phyloP scores from a whole-genome alignment of 2,888 invertebrate species.

The Pheosia tremula region DNA sequence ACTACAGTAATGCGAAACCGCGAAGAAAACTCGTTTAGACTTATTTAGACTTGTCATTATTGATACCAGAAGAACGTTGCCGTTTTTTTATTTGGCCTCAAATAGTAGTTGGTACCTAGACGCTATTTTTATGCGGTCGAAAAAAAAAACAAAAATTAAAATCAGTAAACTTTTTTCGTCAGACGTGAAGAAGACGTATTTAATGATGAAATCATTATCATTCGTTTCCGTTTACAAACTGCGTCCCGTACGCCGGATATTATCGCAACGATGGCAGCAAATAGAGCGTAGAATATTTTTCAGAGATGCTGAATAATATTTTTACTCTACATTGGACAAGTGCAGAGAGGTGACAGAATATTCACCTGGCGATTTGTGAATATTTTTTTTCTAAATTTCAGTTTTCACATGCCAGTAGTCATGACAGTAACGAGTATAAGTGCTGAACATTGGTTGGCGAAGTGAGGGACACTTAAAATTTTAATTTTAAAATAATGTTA shows the following conservation, averaged over 20 bases:
- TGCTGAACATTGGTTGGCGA: background rate
- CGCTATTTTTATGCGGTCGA: background rate
- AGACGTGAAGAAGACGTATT: slow-evolving; percentile 16
- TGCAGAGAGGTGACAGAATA: background rate
- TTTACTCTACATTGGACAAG: background rate
- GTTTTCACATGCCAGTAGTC: background rate
- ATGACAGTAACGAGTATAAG: background rate
- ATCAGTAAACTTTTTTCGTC: slow-evolving; percentile 15
- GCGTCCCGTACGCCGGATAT: slow-evolving; percentile 19
- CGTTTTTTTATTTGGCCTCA: background rate
- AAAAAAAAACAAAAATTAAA: background rate
- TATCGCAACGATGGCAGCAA: slow-evolving; percentile 10
- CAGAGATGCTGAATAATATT: background rate
- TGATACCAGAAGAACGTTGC: too few relatives aligned
- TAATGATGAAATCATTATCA: slow-evolving; percentile 20
- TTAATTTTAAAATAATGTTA: too few relatives aligned
- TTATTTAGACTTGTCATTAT: too few relatives aligned
- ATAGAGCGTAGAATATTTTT: slow-evolving; percentile 2
- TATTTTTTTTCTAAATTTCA: background rate
- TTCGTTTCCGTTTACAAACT: slow-evolving; percentile 27
- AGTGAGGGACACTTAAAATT: too few relatives aligned
- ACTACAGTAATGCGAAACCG: too few relatives aligned
- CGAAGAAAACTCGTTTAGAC: too few relatives aligned
- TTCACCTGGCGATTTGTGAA: background rate
- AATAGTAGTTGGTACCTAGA: background rate